Evolutionary conservation across 2,797 vertebrate species (phyloP), one percentile per base, ranked within the genome.

Genomic region (Taeniopygia guttata): DNA sequence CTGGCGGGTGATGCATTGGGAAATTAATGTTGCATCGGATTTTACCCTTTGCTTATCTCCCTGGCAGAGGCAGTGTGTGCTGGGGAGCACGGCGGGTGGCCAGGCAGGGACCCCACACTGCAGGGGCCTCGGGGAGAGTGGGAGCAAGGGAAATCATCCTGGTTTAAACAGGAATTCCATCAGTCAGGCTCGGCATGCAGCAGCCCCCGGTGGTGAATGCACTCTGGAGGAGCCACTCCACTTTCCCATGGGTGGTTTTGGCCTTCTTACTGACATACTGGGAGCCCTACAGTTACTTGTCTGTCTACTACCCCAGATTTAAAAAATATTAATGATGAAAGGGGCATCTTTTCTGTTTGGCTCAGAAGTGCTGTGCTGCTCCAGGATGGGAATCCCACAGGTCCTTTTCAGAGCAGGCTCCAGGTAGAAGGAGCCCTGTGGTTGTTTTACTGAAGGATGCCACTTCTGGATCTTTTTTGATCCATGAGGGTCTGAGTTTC

Each of bases 21-120:
- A 81, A 89, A 81, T 92, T 59, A 89, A 83, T 34, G 79, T 93
- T 89, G 90, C 90, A 59, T 68, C 6, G 58, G 81, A 54, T 89
- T 80, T 89, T 66, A 81, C 85, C 93, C 89, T 59, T 51, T 48
- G 72, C 89, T 93, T 40, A 9, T 86, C 78, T 81, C 54, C 62
- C 4, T 19, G 13, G 77, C 84, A 51, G 85, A 68, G 69, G 62
- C 72, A 34, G 45, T 0, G 4, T 6, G 14, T 1, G 17, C 89
- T 18, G 66, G 55, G 40, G 83, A 49, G 80, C 72, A 2, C 4
- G 3, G 67, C 5, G 1, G 80, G 87, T 9, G 5, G 68, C 60
- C 64, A 19, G 13, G 59, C 19, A 55, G 82, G 69, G 69, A 25
- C 66, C 85, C 58, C 3, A 1, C 38, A 0, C 40, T 0, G 1